Percentiles rank a stretch among this genome's conserved stretches.
Evolutionary conservation across 2,797 vertebrate species (phyloP).

Genomic region (Chromobotia macracanthus): DNA sequence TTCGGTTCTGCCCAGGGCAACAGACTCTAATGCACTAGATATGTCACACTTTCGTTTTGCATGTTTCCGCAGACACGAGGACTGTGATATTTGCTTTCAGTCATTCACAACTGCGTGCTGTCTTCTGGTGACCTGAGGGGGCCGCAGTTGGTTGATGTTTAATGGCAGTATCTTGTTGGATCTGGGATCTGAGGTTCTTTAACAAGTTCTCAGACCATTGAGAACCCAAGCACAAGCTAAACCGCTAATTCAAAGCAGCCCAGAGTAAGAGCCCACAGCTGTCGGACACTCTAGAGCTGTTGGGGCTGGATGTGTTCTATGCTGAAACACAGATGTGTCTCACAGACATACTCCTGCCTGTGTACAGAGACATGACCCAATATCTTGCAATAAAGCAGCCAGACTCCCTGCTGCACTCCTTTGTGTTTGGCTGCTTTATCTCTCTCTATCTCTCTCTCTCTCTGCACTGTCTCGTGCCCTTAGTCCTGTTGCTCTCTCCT

Average conservation of each 20-base stretch:
- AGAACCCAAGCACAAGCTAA: slow-evolving; percentile 24
- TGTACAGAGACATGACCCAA: slow-evolving; percentile 45
- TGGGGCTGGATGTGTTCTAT: not conserved
- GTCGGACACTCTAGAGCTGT: slow-evolving; percentile 17
- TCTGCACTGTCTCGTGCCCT: not conserved
- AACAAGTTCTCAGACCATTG: not conserved
- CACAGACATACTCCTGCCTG: slow-evolving; percentile 17
- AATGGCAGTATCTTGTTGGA: not conserved
- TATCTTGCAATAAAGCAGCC: slow-evolving; percentile 51
- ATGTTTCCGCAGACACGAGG: not conserved
- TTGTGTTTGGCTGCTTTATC: slow-evolving; percentile 26
- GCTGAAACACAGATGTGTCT: slow-evolving; percentile 24
- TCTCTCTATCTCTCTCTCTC: not conserved
- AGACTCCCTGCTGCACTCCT: slow-evolving; percentile 41
- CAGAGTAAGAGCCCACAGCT: not conserved
- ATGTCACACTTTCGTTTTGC: slow-evolving; percentile 8
- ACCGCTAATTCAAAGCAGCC: slow-evolving; percentile 49
- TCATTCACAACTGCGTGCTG: slow-evolving; percentile 3
- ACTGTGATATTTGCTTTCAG: not conserved
- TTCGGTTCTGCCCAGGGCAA: slow-evolving; percentile 35
- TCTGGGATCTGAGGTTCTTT: slow-evolving; percentile 27
- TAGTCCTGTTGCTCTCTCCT: not conserved
- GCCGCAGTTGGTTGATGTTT: not conserved
- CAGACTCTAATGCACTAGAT: not conserved
- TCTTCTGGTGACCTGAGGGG: slow-evolving; percentile 1